phyloP scores from a whole-genome alignment of 2,888 invertebrate species.

The Pyrocoelia pectoralis region DNA sequence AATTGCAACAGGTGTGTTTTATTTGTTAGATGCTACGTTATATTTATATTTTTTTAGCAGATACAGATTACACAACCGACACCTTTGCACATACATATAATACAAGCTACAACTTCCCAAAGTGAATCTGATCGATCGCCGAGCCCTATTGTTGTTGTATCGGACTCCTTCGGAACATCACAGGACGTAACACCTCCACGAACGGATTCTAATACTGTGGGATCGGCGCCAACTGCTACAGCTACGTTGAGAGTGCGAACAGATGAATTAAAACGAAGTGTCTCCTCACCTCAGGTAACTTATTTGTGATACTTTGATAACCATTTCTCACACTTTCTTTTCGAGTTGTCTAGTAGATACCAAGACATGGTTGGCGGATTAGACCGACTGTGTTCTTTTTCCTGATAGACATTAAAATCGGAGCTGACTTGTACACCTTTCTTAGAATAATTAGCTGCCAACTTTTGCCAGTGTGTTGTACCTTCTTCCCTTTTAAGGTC shows the following conservation, averaged over 20 bases:
- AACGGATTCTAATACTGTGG: slow-evolving; percentile 44
- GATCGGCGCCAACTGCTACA: slow-evolving; percentile 41
- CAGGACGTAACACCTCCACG: slow-evolving; percentile 50
- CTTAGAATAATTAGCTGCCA: slow-evolving; percentile 40
- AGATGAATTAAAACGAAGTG: slow-evolving; percentile 68
- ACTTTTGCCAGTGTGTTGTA: slow-evolving; percentile 41
- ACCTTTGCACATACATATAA: slow-evolving; percentile 47
- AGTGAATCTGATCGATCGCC: slow-evolving; percentile 50
- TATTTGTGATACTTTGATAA: slow-evolving; percentile 37
- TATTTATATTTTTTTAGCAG: slow-evolving; percentile 17
- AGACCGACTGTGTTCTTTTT: background rate
- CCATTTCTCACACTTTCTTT: slow-evolving; percentile 52
- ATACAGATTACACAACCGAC: slow-evolving; percentile 35
- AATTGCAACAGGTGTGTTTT: slow-evolving; percentile 55
- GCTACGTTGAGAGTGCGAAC: slow-evolving; percentile 62
- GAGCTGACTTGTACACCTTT: slow-evolving; percentile 43
- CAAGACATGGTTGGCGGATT: slow-evolving; percentile 42
- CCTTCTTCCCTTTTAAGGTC: slow-evolving; percentile 11
- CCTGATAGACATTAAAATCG: slow-evolving; percentile 35
- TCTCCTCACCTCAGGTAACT: slow-evolving; percentile 69
- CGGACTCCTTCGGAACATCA: slow-evolving; percentile 54
- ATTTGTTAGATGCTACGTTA: background rate
- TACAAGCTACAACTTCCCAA: slow-evolving; percentile 38
- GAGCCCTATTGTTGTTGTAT: slow-evolving; percentile 57
- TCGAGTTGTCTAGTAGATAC: slow-evolving; percentile 46